Conservation (phyloP, 2,888 invertebrate species). For the Gari tellinella region DNA sequence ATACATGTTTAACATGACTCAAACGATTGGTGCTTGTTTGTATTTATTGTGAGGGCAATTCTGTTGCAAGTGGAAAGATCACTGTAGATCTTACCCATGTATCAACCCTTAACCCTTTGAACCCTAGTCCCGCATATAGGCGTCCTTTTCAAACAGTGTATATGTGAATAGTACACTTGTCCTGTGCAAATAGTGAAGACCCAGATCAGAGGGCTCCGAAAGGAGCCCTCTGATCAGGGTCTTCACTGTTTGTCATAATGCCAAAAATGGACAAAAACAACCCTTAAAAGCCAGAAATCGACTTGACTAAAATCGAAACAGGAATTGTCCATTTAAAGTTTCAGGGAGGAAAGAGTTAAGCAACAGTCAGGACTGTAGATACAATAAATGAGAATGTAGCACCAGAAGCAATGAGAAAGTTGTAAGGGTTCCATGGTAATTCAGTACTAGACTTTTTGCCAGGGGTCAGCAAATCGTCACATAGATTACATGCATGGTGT, state of each 20-base stretch:
- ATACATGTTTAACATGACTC: constrained; percentile 25
- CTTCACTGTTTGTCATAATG: no score
- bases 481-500: constrained; percentile 26
- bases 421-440: constrained; percentile 15
- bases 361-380: constrained; percentile 5
- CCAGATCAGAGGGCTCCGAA: no score
- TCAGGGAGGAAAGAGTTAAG: no score
- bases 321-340: no score
- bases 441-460: constrained; percentile 12
- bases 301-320: no score
- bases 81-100: constrained; percentile 12
- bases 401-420: constrained; percentile 9
- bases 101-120: neutral
- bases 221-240: no score
- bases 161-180: no score
- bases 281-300: no score
- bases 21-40: constrained; percentile 23
- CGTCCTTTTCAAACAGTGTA: no score
- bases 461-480: constrained; percentile 1
- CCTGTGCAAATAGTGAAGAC: no score
- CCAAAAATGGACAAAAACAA: no score
- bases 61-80: neutral
- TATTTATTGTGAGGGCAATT: constrained; percentile 19
- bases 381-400: constrained; percentile 14
- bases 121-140: no score